These are phyloP conservation scores for Pyrrhia umbra DNA, from an alignment of 2,888 invertebrate genomes.

Conservation along the genomic window DNA sequence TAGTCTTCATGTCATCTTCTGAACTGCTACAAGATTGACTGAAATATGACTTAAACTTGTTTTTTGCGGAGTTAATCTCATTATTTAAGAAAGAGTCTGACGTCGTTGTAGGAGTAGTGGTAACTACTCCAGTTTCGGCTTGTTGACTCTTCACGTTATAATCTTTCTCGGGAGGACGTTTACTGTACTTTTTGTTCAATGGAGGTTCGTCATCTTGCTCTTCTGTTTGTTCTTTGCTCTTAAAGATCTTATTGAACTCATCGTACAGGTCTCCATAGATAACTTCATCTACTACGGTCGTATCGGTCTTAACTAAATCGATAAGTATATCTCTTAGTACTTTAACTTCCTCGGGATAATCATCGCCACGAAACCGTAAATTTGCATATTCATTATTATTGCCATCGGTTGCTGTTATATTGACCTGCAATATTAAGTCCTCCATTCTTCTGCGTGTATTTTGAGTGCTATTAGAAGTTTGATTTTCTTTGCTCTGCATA, in stretches of 20 bases:
- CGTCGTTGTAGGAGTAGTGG: neutral
- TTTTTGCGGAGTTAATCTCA: neutral
- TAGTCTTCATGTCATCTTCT: constrained; percentile 2
- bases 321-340: constrained; percentile 13
- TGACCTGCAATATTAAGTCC: neutral
- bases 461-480: neutral
- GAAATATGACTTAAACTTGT: neutral
- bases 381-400: neutral
- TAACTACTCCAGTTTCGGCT: neutral
- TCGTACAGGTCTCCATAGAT: constrained; percentile 31
- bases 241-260: constrained; percentile 20
- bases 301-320: constrained; percentile 13
- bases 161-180: neutral
- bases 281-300: constrained; percentile 15
- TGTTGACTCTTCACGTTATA: neutral
- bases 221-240: neutral
- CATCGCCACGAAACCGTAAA: neutral
- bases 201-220: neutral
- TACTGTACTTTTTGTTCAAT: neutral
- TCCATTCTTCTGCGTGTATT: neutral
- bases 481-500: constrained; percentile 2
- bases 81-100: too few relatives aligned
- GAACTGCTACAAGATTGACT: neutral
- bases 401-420: neutral
- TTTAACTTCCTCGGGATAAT: constrained; percentile 13